Evolutionary conservation across 92 coral and sea anemone genomes (phyloP).

Genomic region (Zoanthus sansibaricus): DNA sequence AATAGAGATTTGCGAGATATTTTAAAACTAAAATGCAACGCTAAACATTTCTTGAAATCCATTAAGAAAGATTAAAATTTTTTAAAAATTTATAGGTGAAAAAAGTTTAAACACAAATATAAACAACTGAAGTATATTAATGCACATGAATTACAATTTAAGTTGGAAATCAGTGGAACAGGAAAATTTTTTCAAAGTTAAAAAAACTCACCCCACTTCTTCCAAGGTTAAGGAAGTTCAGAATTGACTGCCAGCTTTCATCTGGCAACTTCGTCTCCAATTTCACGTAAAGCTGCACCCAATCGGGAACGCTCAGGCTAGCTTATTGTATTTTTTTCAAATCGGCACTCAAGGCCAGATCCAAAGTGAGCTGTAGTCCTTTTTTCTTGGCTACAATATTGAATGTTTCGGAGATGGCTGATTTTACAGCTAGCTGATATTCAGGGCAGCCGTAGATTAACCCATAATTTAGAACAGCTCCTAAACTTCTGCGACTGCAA

Average conservation of each 20-base stretch:
- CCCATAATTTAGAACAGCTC: conserved; percentile 1
- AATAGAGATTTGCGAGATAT: too few relatives aligned
- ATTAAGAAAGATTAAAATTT: too few relatives aligned
- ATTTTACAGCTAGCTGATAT: background rate
- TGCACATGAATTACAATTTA: too few relatives aligned
- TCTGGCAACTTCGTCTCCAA: background rate
- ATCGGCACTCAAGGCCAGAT: conserved; percentile 34
- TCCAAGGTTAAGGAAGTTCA: background rate
- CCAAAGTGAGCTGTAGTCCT: conserved; percentile 2
- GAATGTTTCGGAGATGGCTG: background rate
- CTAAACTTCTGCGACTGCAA: background rate
- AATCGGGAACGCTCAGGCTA: background rate
- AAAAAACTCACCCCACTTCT: conserved; percentile 17
- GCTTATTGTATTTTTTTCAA: background rate
- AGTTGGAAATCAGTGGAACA: background rate
- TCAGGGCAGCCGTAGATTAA: background rate
- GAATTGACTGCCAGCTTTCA: background rate
- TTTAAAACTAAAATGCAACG: background rate
- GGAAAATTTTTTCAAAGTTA: conserved; percentile 19
- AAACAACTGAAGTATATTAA: too few relatives aligned
- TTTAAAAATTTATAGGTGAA: background rate
- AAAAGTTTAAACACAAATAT: too few relatives aligned
- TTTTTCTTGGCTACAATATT: background rate
- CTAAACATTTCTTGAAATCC: background rate
- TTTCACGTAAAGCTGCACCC: background rate